phyloP scores from a whole-genome alignment of 2,888 invertebrate species.

The Drosophila sordidapex region DNA sequence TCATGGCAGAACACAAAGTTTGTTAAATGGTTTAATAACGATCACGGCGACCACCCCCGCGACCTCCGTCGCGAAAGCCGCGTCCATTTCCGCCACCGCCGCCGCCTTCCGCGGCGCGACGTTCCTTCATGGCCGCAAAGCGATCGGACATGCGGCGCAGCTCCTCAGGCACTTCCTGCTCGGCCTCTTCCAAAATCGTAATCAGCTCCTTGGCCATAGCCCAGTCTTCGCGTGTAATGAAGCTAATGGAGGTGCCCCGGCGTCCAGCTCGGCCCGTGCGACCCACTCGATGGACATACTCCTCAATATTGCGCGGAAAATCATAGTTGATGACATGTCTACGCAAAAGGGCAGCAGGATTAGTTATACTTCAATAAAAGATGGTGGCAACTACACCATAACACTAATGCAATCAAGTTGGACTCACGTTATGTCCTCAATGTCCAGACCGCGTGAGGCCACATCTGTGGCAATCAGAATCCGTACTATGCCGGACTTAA shows the following conservation, averaged over 20 bases:
- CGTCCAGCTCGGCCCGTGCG: conserved; percentile 97
- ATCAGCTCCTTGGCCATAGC: conserved; percentile 92
- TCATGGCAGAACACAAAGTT: conserved; percentile 1
- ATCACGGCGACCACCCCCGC: conserved; percentile 53
- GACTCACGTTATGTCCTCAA: conserved; percentile 91
- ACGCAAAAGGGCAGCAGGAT: background rate
- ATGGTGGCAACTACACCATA: background rate
- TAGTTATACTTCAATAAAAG: background rate
- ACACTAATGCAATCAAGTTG: background rate
- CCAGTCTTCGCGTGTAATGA: conserved; percentile 93
- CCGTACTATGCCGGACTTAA: conserved; percentile 91
- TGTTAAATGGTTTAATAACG: conserved; percentile 44
- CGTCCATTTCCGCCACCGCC: conserved; percentile 48
- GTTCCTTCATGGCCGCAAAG: conserved; percentile 89
- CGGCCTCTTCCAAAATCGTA: conserved; percentile 93
- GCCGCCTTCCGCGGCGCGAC: conserved; percentile 86
- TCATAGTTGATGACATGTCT: conserved; percentile 94
- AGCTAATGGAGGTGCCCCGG: conserved; percentile 92
- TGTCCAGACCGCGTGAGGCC: conserved; percentile 97
- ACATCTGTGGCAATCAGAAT: conserved; percentile 98
- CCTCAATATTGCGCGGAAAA: conserved; percentile 97
- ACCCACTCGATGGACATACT: conserved; percentile 96
- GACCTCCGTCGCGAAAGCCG: conserved; percentile 31
- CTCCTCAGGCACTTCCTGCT: conserved; percentile 92
- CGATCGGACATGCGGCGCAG: conserved; percentile 91